A percentile compares a stretch with the other conserved stretches of the same genome.
phyloP scores from a whole-genome alignment of 2,113 vertebrate genomes.

The Pithys albifrons region DNA sequence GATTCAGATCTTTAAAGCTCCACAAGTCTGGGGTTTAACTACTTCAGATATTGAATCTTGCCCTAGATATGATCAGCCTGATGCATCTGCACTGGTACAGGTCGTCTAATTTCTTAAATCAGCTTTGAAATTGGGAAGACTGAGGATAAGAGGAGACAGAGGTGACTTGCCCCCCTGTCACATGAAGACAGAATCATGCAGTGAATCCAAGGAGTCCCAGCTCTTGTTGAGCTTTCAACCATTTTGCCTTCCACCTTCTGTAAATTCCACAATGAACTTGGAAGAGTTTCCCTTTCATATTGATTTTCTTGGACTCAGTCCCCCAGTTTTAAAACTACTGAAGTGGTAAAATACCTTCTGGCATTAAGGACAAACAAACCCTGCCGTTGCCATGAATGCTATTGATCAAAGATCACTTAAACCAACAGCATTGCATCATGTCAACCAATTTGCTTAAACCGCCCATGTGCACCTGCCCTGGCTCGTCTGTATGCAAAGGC shows the following conservation, averaged over 20 bases:
- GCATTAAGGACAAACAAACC: background rate
- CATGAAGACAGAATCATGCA: accelerated
- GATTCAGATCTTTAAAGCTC: background rate
- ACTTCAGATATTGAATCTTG: background rate
- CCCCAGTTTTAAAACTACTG: background rate
- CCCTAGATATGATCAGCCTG: background rate
- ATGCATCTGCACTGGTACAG: background rate
- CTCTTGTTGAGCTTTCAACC: accelerated
- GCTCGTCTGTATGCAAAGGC: background rate
- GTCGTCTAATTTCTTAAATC: background rate
- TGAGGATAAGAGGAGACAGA: background rate
- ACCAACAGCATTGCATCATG: background rate
- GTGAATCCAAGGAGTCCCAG: background rate
- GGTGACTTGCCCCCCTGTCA: background rate
- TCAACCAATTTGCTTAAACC: background rate
- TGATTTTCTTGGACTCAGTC: background rate
- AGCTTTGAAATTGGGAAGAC: background rate
- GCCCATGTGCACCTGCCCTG: background rate
- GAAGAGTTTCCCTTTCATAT: background rate
- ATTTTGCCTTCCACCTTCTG: background rate
- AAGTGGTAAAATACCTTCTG: background rate
- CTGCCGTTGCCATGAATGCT: background rate
- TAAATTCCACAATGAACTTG: background rate
- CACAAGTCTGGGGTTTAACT: accelerated
- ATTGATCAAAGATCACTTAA: constrained; percentile 6